phyloP scores from a whole-genome alignment of 1,140 invertebrate genomes.

The Drosophila ficusphila region DNA sequence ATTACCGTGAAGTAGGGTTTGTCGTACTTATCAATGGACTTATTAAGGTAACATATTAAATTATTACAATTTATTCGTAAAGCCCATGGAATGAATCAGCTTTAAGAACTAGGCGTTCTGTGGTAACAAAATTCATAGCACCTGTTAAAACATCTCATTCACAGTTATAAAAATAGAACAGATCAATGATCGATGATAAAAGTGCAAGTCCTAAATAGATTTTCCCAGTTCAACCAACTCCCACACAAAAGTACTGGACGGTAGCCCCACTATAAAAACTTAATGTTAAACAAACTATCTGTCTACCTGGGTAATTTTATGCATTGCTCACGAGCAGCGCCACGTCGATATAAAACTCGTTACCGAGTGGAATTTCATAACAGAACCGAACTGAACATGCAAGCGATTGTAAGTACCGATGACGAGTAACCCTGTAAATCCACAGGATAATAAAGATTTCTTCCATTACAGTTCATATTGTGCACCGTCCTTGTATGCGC shows the following conservation, averaged over 20 bases:
- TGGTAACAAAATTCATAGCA: neutral
- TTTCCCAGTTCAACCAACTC: conserved; percentile 31
- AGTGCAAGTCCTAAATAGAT: conserved; percentile 8
- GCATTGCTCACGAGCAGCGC: conserved; percentile 41
- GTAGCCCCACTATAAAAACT: conserved; percentile 1
- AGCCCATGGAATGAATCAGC: conserved; percentile 24
- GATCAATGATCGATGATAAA: neutral
- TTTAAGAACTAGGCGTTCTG: neutral
- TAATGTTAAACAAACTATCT: neutral
- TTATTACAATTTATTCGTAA: conserved; percentile 10
- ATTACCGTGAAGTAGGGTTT: conserved; percentile 11
- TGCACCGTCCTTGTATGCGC: conserved; percentile 4
- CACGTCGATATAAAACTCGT: conserved; percentile 57
- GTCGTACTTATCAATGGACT: conserved; percentile 14
- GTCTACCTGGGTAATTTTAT: conserved; percentile 59
- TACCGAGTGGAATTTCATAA: conserved; percentile 6
- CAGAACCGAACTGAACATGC: conserved; percentile 58
- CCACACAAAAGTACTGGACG: conserved; percentile 8
- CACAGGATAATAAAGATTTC: neutral
- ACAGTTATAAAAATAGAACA: conserved; percentile 1
- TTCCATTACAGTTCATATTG: conserved; percentile 9
- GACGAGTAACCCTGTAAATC: neutral
- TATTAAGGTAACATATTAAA: neutral
- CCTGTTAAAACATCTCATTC: conserved; percentile 12
- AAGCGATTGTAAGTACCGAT: conserved; percentile 57